phyloP scores from a whole-genome alignment of 2,797 vertebrate species.

The Cynopterus sphinx region DNA sequence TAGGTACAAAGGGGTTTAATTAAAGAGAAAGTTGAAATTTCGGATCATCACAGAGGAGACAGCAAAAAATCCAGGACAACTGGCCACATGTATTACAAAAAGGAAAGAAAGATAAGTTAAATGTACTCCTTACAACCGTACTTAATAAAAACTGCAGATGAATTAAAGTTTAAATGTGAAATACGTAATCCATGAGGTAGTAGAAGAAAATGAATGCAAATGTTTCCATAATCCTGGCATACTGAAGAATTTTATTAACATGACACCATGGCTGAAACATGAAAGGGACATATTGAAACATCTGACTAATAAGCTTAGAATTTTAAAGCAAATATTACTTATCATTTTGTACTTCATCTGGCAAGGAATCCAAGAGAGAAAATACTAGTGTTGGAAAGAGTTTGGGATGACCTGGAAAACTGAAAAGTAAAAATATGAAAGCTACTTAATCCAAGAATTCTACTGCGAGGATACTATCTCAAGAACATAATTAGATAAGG shows the following conservation, averaged over 20 bases:
- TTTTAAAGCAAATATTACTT: not conserved
- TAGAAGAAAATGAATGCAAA: not conserved
- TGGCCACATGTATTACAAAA: not conserved
- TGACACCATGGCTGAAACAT: not conserved
- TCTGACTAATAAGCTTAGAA: not conserved
- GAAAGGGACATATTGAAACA: not conserved
- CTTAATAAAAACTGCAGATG: not conserved
- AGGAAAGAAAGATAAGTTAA: not conserved
- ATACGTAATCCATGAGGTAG: not conserved
- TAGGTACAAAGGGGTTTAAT: not conserved
- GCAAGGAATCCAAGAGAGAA: not conserved
- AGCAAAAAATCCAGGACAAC: not conserved
- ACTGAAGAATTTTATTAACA: not conserved
- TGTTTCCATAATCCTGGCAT: not conserved
- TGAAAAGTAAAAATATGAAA: not conserved
- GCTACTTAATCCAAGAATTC: not conserved
- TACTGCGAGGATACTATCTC: not conserved
- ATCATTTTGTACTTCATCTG: constrained; percentile 28
- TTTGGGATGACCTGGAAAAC: not conserved
- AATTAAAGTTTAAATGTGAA: constrained; percentile 2
- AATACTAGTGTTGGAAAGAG: not conserved
- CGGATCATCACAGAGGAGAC: not conserved
- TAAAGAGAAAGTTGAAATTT: not conserved
- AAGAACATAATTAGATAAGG: not conserved
- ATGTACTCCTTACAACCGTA: not conserved